Evolutionary conservation across 2,888 invertebrate species (phyloP).

Genomic region (Ormyrus labotus): DNA sequence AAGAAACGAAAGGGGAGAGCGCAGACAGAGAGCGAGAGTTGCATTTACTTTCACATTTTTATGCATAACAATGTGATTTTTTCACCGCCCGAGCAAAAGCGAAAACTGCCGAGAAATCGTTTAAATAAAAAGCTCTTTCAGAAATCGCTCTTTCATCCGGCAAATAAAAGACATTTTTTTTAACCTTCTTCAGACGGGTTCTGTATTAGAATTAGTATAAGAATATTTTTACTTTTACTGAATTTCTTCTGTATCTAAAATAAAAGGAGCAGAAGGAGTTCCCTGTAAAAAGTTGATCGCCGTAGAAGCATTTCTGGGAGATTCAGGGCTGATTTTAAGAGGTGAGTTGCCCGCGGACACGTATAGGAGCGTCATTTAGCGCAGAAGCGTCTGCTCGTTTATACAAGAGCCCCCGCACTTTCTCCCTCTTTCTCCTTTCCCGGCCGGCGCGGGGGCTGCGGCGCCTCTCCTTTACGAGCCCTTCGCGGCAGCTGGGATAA

Average conservation of each 20-base stretch:
- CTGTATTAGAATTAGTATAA: no score
- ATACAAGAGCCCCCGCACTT: conserved; percentile 28
- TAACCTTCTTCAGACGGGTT: no score
- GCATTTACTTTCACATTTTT: conserved; percentile 9
- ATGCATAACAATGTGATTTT: background rate
- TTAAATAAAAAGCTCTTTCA: no score
- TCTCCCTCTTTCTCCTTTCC: background rate
- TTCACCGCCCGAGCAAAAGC: no score
- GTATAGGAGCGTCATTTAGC: conserved; percentile 54
- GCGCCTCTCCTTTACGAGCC: conserved; percentile 35
- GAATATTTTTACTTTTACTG: no score
- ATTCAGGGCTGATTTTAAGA: conserved; percentile 52
- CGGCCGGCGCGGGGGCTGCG: no score
- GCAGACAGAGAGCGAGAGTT: conserved; percentile 10
- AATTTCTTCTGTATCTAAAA: background rate
- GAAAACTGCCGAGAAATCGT: no score
- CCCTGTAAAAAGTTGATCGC: background rate
- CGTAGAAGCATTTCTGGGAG: conserved; percentile 41
- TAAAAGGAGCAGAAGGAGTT: background rate
- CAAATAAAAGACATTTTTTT: no score
- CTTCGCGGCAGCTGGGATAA: conserved; percentile 47
- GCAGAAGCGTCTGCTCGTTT: conserved; percentile 52
- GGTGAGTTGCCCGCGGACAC: conserved; percentile 50
- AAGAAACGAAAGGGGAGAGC: conserved; percentile 22
- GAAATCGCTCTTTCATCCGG: no score